Conservation (phyloP, 1,140 invertebrate genomes). For the Fopius arisanus region DNA sequence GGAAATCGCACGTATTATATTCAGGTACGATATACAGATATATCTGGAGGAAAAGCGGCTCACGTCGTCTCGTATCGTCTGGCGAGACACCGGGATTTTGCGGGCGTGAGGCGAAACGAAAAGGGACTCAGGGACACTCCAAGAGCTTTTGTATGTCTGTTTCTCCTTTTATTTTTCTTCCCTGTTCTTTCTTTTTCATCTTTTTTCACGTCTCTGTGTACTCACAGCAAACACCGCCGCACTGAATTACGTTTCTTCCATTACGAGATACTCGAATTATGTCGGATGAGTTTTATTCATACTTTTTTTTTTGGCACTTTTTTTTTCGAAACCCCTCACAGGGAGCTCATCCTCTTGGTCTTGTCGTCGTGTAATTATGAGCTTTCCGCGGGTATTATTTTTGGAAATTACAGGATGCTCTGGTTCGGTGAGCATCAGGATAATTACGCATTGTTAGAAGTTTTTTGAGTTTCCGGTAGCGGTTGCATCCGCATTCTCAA, state of each 20-base stretch:
- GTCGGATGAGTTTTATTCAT: conserved; percentile 38
- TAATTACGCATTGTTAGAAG: neutral
- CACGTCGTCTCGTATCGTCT: conserved; percentile 25
- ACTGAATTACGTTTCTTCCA: conserved; percentile 33
- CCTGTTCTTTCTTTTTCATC: no score
- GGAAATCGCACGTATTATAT: conserved; percentile 8
- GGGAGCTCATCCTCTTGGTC: neutral
- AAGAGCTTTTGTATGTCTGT: neutral
- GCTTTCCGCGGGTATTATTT: neutral
- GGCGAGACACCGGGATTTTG: conserved; percentile 26
- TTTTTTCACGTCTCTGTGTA: neutral
- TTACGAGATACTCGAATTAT: conserved; percentile 35
- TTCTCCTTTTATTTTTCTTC: neutral
- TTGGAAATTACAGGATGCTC: neutral
- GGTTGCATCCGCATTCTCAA: no score
- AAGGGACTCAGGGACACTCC: conserved; percentile 13
- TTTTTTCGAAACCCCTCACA: neutral
- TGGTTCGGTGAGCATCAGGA: neutral
- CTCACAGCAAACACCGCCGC: neutral
- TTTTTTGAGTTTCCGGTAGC: no score
- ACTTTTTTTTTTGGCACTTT: neutral
- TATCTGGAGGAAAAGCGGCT: neutral
- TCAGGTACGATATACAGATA: conserved; percentile 1
- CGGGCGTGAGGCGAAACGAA: conserved; percentile 23
- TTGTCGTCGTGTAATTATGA: neutral